Evolutionary conservation across 2,888 invertebrate genomes (phyloP).

Genomic region (Taenaris catops): DNA sequence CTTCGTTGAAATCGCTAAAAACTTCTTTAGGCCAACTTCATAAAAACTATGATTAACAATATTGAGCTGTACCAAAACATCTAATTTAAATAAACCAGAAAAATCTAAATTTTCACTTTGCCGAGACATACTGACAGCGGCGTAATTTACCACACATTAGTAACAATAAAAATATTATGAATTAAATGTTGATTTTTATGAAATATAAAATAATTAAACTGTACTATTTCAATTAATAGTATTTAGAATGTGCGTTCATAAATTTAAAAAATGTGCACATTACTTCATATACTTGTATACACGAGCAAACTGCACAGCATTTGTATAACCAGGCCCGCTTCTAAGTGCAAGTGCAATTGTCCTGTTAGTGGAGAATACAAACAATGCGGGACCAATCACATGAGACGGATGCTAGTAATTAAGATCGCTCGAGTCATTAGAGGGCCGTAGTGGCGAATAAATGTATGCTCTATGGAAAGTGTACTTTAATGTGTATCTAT

Average conservation of each 20-base stretch:
- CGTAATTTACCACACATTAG: too few species aligned
- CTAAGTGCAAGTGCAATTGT: slow-evolving; percentile 58
- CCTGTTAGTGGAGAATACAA: slow-evolving; percentile 52
- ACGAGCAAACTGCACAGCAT: too few species aligned
- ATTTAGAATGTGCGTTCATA: too few species aligned
- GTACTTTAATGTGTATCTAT: slow-evolving; percentile 3
- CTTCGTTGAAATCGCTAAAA: slow-evolving; percentile 62
- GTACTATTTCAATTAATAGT: too few species aligned
- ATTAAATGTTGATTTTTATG: too few species aligned
- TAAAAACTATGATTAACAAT: slow-evolving; percentile 61
- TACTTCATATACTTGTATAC: too few species aligned
- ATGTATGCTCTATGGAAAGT: slow-evolving; percentile 14
- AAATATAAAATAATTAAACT: too few species aligned
- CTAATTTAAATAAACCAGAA: slow-evolving; percentile 69
- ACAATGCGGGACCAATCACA: slow-evolving; percentile 66
- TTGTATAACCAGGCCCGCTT: slow-evolving; percentile 31
- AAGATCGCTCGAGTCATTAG: slow-evolving; percentile 60
- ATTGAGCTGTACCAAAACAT: slow-evolving; percentile 62
- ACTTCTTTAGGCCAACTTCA: slow-evolving; percentile 68
- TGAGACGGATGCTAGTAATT: slow-evolving; percentile 65
- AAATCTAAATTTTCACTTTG: slow-evolving; percentile 59
- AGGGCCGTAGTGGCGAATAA: slow-evolving; percentile 27
- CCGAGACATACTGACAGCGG: slow-evolving; percentile 40
- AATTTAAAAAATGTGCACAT: too few species aligned
- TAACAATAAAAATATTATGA: too few species aligned